Base-by-base conservation (phyloP, 2,888 invertebrate genomes). In the Dorcus parallelipipedus region DNA sequence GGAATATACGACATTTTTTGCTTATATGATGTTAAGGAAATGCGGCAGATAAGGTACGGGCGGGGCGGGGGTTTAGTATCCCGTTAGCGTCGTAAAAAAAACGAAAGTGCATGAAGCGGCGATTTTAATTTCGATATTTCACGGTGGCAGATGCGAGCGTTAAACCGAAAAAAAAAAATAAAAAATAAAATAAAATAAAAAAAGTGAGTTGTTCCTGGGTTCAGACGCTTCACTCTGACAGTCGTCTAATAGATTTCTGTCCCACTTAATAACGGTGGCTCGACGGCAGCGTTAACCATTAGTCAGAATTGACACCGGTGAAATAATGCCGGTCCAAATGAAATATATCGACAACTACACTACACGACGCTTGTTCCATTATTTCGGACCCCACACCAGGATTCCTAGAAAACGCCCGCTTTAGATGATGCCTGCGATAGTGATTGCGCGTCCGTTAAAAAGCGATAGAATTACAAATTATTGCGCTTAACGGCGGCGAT, bases 201-300 rank as follows among this genome's bases (percentile, higher is more conserved):
- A 39, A 55, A 55, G 54, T 52, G 54, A 53, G 52, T 45, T 61
- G 56, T 48, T 54, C 52, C 49, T 56, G 23, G 42, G 47, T 49
- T 39, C 51, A 45, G 58, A 58, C 53, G 56, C 59, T 51, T 60
- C 54, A 42, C 62, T 61, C 63, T 68, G 73, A 70, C 72, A 71
- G 71, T 71, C 71, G 70, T 74, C 73, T 74, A 74, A 74, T 74
- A 73, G 74, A 71, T 71, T 73, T 71, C 70, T 67, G 70, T 70
- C 64, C 64, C 71, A 73, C 73, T 74, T 73, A 74, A 75, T 75
- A 73, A 71, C 70, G 67, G 67, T 67, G 69, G 65, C 68, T 67
- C 69, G 66, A 66, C 70, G 68, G 64, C 65, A 67, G 71, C 70
- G 67, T 67, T 67, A 68, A 71, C 73, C 74, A 75, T 76, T 75